These are phyloP conservation scores for Botrylloides violaceus DNA, from an alignment of 23 tunicate genomes.

Conservation along the genomic window DNA sequence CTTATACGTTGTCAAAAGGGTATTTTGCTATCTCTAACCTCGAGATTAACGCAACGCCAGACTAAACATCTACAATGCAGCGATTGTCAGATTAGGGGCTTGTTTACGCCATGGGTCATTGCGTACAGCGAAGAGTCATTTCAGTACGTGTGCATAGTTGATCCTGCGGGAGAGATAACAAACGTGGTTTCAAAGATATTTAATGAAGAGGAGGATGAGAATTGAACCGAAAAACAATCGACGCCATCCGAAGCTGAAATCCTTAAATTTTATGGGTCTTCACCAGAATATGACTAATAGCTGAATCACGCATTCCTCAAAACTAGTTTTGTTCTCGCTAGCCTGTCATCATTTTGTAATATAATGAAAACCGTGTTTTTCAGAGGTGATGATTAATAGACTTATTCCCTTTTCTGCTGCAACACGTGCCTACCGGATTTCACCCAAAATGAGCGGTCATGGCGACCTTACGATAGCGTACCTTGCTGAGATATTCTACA, in stretches of 20 bases:
- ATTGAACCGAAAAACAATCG: background rate
- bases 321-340: no score
- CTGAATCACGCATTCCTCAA: background rate
- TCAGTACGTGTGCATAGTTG: conserved; percentile 9
- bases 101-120: conserved; percentile 16
- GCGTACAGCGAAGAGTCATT: background rate
- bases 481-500: no score
- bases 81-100: conserved; percentile 16
- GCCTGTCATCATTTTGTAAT: no score
- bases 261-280: background rate
- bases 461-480: no score
- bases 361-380: no score
- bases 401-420: no score
- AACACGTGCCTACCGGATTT: no score
- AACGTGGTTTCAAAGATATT: background rate
- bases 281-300: background rate
- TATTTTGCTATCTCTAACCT: no score
- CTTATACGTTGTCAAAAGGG: no score
- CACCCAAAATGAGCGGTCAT: no score
- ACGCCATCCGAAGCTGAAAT: background rate
- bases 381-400: no score
- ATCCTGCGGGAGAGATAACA: background rate
- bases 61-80: conserved; percentile 16
- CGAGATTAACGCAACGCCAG: background rate
- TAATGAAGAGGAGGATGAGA: background rate